Percentiles rank a stretch among this genome's conserved stretches.
phyloP scores from a whole-genome alignment of 2,888 invertebrate species.

The Argynnis bischoffii region DNA sequence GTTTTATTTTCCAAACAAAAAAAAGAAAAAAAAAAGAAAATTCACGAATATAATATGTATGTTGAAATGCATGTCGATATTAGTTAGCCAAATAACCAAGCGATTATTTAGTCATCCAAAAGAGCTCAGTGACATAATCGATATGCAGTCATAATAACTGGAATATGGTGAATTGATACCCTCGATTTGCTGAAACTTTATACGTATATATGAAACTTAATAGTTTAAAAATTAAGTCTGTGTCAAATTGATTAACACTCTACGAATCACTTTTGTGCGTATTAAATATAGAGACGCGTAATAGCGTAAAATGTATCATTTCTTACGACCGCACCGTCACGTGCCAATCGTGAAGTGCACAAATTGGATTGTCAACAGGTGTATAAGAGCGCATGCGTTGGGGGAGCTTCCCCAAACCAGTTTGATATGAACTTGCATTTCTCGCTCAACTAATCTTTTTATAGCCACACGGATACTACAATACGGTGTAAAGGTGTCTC shows the following conservation, averaged over 20 bases:
- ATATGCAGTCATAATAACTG: conserved; percentile 2
- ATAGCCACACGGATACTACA: conserved; percentile 37
- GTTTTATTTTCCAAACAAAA: neutral
- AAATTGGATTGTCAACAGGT: conserved; percentile 36
- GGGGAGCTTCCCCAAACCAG: conserved; percentile 40
- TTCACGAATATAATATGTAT: neutral
- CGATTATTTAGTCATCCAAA: conserved; percentile 13
- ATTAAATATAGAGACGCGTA: neutral
- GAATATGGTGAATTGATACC: conserved; percentile 1
- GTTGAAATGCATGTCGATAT: neutral
- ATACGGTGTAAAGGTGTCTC: conserved; percentile 47
- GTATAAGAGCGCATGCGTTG: conserved; percentile 41
- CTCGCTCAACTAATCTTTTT: conserved; percentile 32
- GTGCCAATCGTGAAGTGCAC: conserved; percentile 39
- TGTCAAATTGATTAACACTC: neutral
- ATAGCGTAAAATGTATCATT: neutral
- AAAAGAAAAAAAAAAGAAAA: neutral
- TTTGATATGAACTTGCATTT: conserved; percentile 46
- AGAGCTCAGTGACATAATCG: conserved; percentile 12
- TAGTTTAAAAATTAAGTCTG: neutral
- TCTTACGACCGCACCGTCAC: conserved; percentile 27
- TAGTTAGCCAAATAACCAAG: neutral
- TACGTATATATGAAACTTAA: conserved; percentile 4
- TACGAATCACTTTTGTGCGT: neutral
- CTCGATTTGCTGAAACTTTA: conserved; percentile 13